A percentile compares a stretch with the other conserved stretches of the same genome.
Evolutionary conservation across 2,888 invertebrate genomes (phyloP).

Genomic region (Sphaerophoria rueppellii): DNA sequence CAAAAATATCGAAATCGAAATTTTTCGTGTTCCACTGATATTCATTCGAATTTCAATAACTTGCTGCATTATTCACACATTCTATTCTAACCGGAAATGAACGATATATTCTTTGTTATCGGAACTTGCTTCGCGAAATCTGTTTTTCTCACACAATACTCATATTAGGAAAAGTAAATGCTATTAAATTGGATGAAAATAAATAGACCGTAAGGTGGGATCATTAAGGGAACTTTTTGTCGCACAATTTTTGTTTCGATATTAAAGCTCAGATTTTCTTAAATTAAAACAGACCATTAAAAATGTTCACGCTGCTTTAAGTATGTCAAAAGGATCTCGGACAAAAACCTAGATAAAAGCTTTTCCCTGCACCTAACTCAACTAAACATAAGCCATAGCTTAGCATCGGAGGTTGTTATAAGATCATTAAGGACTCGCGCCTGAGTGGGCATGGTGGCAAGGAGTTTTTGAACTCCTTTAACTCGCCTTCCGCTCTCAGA

Average conservation of each 20-base stretch:
- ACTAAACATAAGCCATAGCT: conserved; percentile 18
- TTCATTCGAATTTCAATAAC: conserved; percentile 6
- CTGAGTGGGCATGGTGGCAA: conserved; percentile 3
- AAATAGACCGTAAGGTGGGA: background rate
- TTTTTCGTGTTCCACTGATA: conserved; percentile 13
- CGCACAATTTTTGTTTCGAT: background rate
- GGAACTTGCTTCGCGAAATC: background rate
- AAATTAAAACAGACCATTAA: background rate
- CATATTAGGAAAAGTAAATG: background rate
- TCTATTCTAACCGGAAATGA: background rate
- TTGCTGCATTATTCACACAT: conserved; percentile 18
- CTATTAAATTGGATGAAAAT: background rate
- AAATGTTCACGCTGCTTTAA: conserved; percentile 7
- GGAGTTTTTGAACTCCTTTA: conserved; percentile 19
- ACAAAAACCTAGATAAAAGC: conserved; percentile 32
- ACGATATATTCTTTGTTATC: background rate
- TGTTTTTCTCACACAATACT: conserved; percentile 4
- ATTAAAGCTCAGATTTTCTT: background rate
- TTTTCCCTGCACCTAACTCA: conserved; percentile 26
- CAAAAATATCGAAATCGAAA: background rate
- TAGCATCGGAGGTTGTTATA: conserved; percentile 22
- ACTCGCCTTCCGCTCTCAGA: conserved; percentile 31
- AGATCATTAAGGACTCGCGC: conserved; percentile 25
- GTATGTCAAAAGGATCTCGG: conserved; percentile 23
- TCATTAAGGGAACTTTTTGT: background rate